Base-by-base conservation (phyloP, 2,113 vertebrate species). In the Xerus inauris region DNA sequence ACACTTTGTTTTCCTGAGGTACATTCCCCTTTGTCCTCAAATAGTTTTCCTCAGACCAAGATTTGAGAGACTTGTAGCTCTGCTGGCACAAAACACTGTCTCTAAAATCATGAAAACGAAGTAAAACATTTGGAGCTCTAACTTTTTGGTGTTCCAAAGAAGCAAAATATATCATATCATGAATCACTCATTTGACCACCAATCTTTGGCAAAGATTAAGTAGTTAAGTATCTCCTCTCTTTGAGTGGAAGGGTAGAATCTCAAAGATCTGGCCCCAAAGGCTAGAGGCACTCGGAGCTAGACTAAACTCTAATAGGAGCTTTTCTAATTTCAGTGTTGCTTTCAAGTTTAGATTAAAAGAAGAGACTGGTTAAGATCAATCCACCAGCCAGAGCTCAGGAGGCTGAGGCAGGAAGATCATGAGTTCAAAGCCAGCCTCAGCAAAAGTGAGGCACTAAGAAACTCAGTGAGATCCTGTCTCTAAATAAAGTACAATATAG, bases 31-130 rank as follows among this genome's bases (percentile, higher is more conserved):
- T 57, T 59, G 83, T 92, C 57, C 76, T 73, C 3, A 94, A 95
- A 90, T 42, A 80, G 85, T 90, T 96, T 81, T 88, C 95, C 54
- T 65, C 0, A 30, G 69, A 89, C 0, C 76, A 87, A 94, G 93
- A 96, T 95, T 54, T 77, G 2, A 87, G 71, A 92, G 64, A 22
- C 35, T 28, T 54, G 24, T 49, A 88, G 0, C 47, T 93, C 10
- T 49, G 64, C 0, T 62, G 95, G 85, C 57, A 93, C 73, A n/a
- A 92, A 96, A 94, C 92, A 77, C 6, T 76, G 12, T 75, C 89
- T 94, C 20, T 88, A 49, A 97, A 95, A 87, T 90, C 94, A 94
- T 72, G 45, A 94, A 91, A 83, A 17, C 30, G 88, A 95, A 96
- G 73, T 32, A 86, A 97, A 84, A 92, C 40, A 38, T 93, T 97